Conservation (phyloP, 1,140 invertebrate species). For the Copidosoma floridanum region DNA sequence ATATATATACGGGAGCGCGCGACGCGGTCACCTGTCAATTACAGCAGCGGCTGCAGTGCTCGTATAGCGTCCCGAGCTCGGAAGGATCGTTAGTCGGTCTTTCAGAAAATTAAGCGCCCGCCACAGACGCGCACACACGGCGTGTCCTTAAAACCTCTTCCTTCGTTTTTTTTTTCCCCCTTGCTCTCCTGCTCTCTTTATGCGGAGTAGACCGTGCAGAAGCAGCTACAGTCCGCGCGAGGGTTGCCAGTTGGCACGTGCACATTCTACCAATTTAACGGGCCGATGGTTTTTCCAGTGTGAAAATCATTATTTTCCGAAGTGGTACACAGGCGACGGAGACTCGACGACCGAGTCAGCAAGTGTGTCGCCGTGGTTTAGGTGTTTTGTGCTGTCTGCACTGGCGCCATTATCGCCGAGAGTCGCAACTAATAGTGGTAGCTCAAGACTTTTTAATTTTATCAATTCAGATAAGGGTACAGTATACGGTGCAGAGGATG, state of each 20-base stretch:
- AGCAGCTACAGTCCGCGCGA: constrained; percentile 1
- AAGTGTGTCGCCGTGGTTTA: not conserved
- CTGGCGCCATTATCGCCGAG: not conserved
- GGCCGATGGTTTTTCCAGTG: not conserved
- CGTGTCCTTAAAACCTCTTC: not conserved
- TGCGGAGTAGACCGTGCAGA: not conserved
- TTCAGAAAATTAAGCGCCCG: constrained; percentile 4
- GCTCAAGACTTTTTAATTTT: not conserved
- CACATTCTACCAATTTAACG: constrained; percentile 9
- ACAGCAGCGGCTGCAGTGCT: not conserved
- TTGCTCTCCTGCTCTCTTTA: not conserved
- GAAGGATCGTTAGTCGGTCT: not conserved
- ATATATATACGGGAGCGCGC: not conserved
- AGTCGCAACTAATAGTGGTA: not conserved
- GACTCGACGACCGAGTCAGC: not conserved
- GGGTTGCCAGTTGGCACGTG: not conserved
- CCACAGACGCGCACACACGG: too few species aligned
- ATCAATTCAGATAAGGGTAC: not conserved
- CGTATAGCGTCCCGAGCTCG: not conserved
- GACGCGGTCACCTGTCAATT: constrained; percentile 17
- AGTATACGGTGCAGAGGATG: not conserved
- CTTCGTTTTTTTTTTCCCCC: too few species aligned
- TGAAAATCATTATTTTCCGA: constrained; percentile 1
- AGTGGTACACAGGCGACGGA: too few species aligned
- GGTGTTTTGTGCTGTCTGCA: too few species aligned